Percentiles rank a stretch among this genome's conserved stretches.
Conservation (phyloP, 2,113 vertebrate species). For the Melanerpes formicivorus region DNA sequence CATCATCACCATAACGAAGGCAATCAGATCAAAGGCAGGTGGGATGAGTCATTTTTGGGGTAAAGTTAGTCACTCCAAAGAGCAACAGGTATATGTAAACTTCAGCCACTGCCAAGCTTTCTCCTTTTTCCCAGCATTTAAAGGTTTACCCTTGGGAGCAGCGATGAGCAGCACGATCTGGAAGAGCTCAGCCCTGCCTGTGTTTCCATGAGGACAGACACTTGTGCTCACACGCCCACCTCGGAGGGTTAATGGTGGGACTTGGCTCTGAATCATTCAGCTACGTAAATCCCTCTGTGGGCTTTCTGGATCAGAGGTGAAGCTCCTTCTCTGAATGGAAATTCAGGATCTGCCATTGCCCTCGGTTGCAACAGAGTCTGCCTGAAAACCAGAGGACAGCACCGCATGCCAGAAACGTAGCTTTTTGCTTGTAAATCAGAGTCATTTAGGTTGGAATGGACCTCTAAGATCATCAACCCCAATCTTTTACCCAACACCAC, state of each 20-base stretch:
- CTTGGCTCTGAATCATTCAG: not conserved
- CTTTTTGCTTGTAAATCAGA: not conserved
- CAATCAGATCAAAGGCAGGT: conserved; percentile 61
- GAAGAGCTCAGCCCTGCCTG: not conserved
- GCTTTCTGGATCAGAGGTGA: conserved; percentile 38
- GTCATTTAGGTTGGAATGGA: too few relatives aligned
- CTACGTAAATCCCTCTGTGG: not conserved
- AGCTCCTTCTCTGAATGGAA: not conserved
- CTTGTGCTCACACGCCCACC: conserved; percentile 52
- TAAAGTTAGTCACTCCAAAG: conserved; percentile 40
- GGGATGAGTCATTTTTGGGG: conserved; percentile 51
- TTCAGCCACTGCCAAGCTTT: conserved; percentile 18
- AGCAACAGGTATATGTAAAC: conserved; percentile 51
- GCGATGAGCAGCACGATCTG: not conserved
- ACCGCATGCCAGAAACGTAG: not conserved
- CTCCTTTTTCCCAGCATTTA: conserved; percentile 56
- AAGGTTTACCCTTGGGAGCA: conserved; percentile 27
- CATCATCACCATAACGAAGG: conserved; percentile 15
- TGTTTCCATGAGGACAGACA: conserved; percentile 20
- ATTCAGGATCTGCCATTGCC: not conserved
- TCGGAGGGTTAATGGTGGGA: conserved; percentile 20
- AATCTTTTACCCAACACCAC: too few relatives aligned
- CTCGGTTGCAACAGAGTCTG: not conserved
- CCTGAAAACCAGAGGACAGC: not conserved
- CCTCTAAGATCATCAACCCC: too few relatives aligned